Percentiles rank a stretch among this genome's conserved stretches.
Conservation (phyloP, 2,113 vertebrate species). For the Macrotus californicus region DNA sequence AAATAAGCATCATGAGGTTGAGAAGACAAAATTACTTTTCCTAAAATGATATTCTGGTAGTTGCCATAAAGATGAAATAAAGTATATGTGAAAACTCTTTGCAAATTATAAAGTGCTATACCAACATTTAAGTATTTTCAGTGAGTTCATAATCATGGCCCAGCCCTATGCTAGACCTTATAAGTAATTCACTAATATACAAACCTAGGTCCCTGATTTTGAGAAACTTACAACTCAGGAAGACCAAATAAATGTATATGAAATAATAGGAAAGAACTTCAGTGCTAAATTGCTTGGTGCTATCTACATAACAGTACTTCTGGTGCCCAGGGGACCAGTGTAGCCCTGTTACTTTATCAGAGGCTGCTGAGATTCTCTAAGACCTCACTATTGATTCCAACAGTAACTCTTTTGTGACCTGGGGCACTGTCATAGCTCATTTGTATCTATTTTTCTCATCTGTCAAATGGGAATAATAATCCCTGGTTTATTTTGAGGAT, state of each 20-base stretch:
- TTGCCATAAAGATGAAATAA: constrained; percentile 27
- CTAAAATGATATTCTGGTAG: not conserved
- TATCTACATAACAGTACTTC: not conserved
- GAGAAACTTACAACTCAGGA: not conserved
- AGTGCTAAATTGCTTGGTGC: not conserved
- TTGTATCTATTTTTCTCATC: not conserved
- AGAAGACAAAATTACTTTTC: not conserved
- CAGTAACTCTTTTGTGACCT: not conserved
- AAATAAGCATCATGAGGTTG: not conserved
- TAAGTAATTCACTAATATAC: not conserved
- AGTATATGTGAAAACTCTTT: not conserved
- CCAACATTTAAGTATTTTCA: not conserved
- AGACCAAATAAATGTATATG: not conserved
- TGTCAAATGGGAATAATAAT: constrained; percentile 10
- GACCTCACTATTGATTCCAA: not conserved
- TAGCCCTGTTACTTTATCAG: not conserved
- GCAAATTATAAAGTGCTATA: not conserved
- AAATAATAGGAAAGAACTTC: not conserved
- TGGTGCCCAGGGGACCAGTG: not conserved
- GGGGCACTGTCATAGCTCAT: not conserved
- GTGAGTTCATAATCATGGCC: not conserved
- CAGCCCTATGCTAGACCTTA: not conserved
- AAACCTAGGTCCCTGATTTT: not conserved
- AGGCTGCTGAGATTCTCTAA: not conserved
- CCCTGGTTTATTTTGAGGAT: constrained; percentile 12